phyloP scores from a whole-genome alignment of 1,140 invertebrate genomes.

The Apolygus lucorum region DNA sequence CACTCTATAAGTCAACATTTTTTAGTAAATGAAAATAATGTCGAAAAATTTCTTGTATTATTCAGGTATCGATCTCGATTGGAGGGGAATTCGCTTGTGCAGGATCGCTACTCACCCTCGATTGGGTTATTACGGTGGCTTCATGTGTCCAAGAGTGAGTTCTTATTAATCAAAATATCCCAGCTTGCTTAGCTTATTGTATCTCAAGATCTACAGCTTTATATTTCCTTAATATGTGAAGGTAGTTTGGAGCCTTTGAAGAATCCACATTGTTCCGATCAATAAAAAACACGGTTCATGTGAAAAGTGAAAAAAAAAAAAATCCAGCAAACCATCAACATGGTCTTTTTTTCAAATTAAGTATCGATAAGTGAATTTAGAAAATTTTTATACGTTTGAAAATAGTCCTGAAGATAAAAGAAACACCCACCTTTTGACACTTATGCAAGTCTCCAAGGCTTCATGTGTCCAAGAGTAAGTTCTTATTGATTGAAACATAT shows the following conservation, averaged over 20 bases:
- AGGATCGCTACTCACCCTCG: neutral
- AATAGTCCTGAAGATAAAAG: no score
- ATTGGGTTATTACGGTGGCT: conserved; percentile 13
- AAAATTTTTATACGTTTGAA: no score
- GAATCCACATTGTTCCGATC: neutral
- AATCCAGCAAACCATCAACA: no score
- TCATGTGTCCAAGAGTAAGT: conserved; percentile 14
- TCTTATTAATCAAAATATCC: neutral
- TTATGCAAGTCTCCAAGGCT: no score
- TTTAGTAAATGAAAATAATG: no score
- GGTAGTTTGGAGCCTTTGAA: no score
- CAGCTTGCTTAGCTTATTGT: neutral
- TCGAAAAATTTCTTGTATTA: neutral
- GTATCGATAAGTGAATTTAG: no score
- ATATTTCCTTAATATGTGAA: neutral
- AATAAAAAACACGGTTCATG: neutral
- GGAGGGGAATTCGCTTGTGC: neutral
- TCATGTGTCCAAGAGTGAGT: conserved; percentile 14
- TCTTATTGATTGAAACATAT: neutral
- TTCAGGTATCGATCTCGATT: neutral
- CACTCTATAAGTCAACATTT: no score
- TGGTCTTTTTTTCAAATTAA: no score
- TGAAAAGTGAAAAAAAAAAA: neutral
- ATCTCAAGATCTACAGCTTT: neutral
- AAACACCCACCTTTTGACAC: no score